Percentiles rank a stretch among this genome's conserved stretches.
These are phyloP conservation scores for Laupala kohalensis DNA, from an alignment of 1,140 invertebrate species.

Conservation along the genomic window DNA sequence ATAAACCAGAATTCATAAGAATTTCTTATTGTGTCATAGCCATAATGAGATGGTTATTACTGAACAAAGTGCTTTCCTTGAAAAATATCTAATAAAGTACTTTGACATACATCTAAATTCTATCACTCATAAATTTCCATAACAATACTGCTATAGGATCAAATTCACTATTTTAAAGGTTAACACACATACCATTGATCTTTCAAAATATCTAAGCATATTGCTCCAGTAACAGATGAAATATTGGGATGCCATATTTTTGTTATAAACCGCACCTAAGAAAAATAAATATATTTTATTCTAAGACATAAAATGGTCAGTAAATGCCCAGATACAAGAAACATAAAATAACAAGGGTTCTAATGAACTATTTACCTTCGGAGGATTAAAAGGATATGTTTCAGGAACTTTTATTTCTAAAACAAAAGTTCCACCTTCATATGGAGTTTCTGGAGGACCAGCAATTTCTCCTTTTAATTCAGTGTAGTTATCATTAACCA, in stretches of 20 bases:
- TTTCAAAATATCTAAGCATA: constrained; percentile 98
- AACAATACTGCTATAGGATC: too few relatives aligned
- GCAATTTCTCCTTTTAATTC: constrained; percentile 83
- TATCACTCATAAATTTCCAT: too few relatives aligned
- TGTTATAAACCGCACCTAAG: constrained; percentile 79
- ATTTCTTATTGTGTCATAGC: too few relatives aligned
- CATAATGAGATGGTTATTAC: too few relatives aligned
- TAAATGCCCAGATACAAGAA: too few relatives aligned
- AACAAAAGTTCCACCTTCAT: constrained; percentile 86
- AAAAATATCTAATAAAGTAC: too few relatives aligned
- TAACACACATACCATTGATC: constrained; percentile 79
- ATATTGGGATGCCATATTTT: constrained; percentile 99
- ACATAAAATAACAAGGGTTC: neutral
- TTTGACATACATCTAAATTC: too few relatives aligned
- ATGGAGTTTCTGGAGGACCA: constrained; percentile 90
- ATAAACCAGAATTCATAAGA: too few relatives aligned
- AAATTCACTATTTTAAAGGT: too few relatives aligned
- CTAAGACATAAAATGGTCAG: too few relatives aligned
- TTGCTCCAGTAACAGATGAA: constrained; percentile 95
- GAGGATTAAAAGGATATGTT: constrained; percentile 98
- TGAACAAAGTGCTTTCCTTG: too few relatives aligned
- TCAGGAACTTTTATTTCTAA: constrained; percentile 97
- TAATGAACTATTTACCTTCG: constrained; percentile 83
- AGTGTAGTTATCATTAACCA: constrained; percentile 81
- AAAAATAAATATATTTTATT: neutral